Conservation (phyloP, 1,140 invertebrate genomes). For the Popillia japonica region DNA sequence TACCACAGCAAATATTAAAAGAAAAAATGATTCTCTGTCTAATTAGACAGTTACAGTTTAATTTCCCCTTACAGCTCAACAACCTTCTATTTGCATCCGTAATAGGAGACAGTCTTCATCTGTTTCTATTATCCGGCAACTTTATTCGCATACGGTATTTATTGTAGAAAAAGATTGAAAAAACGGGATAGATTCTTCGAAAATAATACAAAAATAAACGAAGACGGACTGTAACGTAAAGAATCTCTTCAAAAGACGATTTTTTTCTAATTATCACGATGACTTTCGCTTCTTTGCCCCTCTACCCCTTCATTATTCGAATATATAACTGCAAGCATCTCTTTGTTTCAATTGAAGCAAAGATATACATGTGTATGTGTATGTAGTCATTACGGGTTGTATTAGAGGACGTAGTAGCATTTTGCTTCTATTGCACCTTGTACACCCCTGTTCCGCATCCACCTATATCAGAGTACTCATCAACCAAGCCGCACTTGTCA, state of each 20-base stretch:
- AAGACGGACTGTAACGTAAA: not conserved
- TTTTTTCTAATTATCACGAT: not conserved
- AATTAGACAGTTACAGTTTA: no score
- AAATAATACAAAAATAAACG: not conserved
- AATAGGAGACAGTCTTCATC: no score
- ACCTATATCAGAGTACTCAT: not conserved
- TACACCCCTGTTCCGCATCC: not conserved
- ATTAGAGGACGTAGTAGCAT: not conserved
- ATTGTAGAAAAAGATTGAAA: not conserved
- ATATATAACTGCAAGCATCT: not conserved
- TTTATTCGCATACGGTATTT: not conserved
- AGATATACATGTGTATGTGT: not conserved
- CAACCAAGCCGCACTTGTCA: conserved; percentile 15
- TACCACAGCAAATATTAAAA: no score
- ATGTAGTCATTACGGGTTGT: not conserved
- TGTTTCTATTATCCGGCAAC: no score
- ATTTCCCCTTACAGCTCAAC: no score
- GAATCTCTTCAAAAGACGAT: conserved; percentile 1
- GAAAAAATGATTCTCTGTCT: no score
- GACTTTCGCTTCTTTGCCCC: not conserved
- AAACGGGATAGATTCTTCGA: not conserved
- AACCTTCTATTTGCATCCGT: no score
- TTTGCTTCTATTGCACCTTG: conserved; percentile 4
- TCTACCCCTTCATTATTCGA: not conserved
- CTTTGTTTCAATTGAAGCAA: not conserved